Evolutionary conservation across 2,113 vertebrate species (phyloP).

Genomic region (Dissostichus mawsoni): DNA sequence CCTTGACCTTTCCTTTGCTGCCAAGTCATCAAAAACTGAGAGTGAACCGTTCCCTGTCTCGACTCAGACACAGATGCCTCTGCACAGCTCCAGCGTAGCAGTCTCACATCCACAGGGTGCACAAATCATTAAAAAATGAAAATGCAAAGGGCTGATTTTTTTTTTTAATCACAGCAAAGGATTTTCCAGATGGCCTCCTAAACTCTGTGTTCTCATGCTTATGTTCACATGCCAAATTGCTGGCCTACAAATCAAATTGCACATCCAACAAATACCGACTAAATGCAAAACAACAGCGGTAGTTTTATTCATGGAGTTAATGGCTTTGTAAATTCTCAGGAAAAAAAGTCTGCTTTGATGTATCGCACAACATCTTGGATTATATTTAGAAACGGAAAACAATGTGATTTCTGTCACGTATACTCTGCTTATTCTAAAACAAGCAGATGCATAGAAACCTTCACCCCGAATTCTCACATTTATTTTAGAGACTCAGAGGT

Average conservation of each 20-base stretch:
- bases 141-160: conserved; percentile 46
- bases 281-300: conserved; percentile 40
- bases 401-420: conserved; percentile 7
- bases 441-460: neutral
- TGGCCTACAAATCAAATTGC: conserved; percentile 54
- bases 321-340: conserved; percentile 3
- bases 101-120: conserved; percentile 49
- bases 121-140: conserved; percentile 62
- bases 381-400: conserved; percentile 8
- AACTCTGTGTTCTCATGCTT: conserved; percentile 54
- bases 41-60: conserved; percentile 59
- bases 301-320: conserved; percentile 15
- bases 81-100: conserved; percentile 19
- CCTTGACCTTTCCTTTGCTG: conserved; percentile 72
- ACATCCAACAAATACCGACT: conserved; percentile 48
- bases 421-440: conserved; percentile 8
- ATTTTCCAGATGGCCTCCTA: conserved; percentile 72
- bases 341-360: conserved; percentile 26
- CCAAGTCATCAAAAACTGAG: conserved; percentile 71
- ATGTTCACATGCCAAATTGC: conserved; percentile 56
- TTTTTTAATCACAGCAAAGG: conserved; percentile 50
- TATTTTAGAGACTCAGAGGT: neutral
- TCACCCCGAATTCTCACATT: neutral
- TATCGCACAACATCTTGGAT: neutral
- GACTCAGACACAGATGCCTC: conserved; percentile 52